Percentiles rank a stretch among this genome's conserved stretches.
Evolutionary conservation across 2,888 invertebrate species (phyloP).

Genomic region (Lithophane ornitopus): DNA sequence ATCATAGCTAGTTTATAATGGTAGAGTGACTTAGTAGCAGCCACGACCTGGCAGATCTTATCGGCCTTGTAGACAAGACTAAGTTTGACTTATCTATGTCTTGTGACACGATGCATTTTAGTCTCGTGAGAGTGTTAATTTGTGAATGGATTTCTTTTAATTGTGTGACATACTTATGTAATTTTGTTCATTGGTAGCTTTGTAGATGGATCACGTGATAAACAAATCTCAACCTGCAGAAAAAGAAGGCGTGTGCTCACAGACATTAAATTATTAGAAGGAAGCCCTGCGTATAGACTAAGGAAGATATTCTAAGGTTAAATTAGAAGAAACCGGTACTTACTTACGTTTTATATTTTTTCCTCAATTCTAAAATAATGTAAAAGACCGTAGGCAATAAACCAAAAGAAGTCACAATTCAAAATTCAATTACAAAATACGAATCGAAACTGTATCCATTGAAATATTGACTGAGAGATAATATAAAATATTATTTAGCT

Average conservation of each 20-base stretch:
- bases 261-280: not conserved
- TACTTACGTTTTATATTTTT: not conserved
- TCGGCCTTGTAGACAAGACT: constrained; percentile 62
- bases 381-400: not conserved
- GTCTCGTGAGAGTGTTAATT: constrained; percentile 23
- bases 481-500: not conserved
- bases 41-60: constrained; percentile 58
- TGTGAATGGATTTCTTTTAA: constrained; percentile 8
- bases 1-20: constrained; percentile 51
- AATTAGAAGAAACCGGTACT: not conserved
- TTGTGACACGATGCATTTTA: constrained; percentile 33
- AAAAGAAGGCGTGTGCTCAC: not conserved
- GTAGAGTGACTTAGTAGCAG: constrained; percentile 46
- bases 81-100: constrained; percentile 45
- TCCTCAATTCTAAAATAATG: not conserved
- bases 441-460: not conserved
- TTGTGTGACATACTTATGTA: too few species aligned
- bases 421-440: not conserved
- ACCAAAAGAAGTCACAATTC: not conserved
- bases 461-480: not conserved
- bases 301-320: not conserved
- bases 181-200: not conserved
- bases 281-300: not conserved
- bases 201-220: not conserved
- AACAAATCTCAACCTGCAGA: not conserved